A percentile compares a stretch with the other conserved stretches of the same genome.
Conservation (phyloP, 2,797 vertebrate species). For the Characodon lateralis region DNA sequence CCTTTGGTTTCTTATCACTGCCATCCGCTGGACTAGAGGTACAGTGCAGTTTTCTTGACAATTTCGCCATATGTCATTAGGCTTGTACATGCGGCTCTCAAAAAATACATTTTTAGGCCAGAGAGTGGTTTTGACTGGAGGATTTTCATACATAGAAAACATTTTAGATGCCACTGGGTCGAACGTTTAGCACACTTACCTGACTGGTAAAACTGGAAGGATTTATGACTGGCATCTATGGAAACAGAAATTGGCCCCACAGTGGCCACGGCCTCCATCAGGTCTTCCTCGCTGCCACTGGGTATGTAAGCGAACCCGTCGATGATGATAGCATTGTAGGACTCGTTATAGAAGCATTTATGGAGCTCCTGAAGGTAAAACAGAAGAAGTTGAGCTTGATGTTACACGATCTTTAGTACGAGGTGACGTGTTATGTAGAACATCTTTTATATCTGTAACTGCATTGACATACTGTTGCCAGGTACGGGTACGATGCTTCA, state of each 20-base stretch:
- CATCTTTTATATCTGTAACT: background rate
- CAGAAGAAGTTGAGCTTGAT: background rate
- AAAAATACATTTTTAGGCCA: no score
- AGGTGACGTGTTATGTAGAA: background rate
- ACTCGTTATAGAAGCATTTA: conserved; percentile 84
- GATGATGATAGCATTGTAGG: conserved; percentile 84
- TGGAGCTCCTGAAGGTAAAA: conserved; percentile 80
- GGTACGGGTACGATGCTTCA: conserved; percentile 90
- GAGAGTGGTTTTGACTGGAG: background rate
- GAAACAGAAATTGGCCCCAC: conserved; percentile 91
- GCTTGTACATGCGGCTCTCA: no score
- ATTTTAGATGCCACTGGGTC: background rate
- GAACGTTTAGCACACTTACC: conserved; percentile 70
- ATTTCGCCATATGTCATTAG: no score
- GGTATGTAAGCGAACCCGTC: conserved; percentile 87
- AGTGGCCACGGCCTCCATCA: conserved; percentile 88
- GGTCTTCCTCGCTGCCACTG: conserved; percentile 82
- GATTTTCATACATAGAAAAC: background rate
- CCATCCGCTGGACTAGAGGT: no score
- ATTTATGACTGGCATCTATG: conserved; percentile 87
- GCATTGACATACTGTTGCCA: conserved; percentile 80
- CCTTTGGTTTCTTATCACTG: no score
- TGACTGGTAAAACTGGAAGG: conserved; percentile 91
- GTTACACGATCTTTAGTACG: background rate
- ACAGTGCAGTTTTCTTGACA: no score